These are phyloP conservation scores for Metalampra italica DNA, from an alignment of 2,888 invertebrate genomes.

Conservation along the genomic window DNA sequence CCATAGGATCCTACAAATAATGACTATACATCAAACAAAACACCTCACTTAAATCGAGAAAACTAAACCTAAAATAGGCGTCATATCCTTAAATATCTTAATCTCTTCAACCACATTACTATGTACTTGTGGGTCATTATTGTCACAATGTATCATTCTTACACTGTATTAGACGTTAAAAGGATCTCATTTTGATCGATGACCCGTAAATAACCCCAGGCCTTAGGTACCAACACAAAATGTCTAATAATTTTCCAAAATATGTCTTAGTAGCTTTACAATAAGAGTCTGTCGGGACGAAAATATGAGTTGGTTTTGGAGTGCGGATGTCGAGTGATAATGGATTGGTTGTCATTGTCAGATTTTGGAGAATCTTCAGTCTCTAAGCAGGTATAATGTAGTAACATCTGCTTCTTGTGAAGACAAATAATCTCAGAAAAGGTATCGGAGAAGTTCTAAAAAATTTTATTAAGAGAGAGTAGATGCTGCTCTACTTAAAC, in stretches of 20 bases:
- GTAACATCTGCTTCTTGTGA: too few species aligned
- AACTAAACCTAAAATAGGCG: neutral
- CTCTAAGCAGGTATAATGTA: slow-evolving; percentile 3
- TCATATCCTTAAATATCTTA: slow-evolving; percentile 9
- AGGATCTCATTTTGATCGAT: slow-evolving; percentile 46
- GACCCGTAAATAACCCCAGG: slow-evolving; percentile 18
- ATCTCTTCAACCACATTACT: neutral
- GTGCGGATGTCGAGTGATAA: slow-evolving; percentile 17
- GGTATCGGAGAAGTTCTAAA: too few species aligned
- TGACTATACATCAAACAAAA: too few species aligned
- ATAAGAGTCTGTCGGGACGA: slow-evolving; percentile 15
- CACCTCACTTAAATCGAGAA: neutral
- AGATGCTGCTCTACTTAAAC: too few species aligned
- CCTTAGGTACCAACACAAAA: slow-evolving; percentile 13
- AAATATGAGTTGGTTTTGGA: slow-evolving; percentile 12
- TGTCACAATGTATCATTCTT: slow-evolving; percentile 41
- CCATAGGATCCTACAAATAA: too few species aligned
- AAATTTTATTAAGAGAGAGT: too few species aligned
- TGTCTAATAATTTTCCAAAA: slow-evolving; percentile 4
- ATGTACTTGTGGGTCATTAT: slow-evolving; percentile 9
- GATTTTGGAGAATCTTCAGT: slow-evolving; percentile 20
- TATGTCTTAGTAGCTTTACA: neutral
- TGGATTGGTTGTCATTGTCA: slow-evolving; percentile 36
- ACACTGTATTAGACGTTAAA: slow-evolving; percentile 45
- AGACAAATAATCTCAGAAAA: too few species aligned